These are phyloP conservation scores for Laupala kohalensis DNA, from an alignment of 1,140 invertebrate species.

Conservation along the genomic window DNA sequence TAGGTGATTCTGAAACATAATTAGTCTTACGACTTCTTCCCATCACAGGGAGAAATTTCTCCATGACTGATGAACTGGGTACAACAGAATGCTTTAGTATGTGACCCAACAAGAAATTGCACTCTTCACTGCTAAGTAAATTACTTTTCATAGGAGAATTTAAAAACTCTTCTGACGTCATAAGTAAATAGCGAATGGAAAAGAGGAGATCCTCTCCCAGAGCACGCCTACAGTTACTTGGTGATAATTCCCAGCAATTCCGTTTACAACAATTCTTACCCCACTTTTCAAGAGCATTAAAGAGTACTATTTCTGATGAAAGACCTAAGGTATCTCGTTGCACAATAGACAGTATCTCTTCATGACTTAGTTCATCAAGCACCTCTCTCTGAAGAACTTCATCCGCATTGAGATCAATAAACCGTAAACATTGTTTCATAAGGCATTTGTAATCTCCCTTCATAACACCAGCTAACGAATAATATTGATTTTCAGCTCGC, in stretches of 20 bases:
- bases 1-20: not conserved
- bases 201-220: constrained; percentile 46
- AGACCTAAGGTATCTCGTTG: constrained; percentile 43
- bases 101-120: constrained; percentile 19
- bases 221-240: constrained; percentile 42
- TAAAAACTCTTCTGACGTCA: constrained; percentile 44
- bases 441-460: constrained; percentile 36
- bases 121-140: constrained; percentile 27
- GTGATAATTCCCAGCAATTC: constrained; percentile 42
- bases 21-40: not conserved
- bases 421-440: constrained; percentile 41
- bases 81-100: constrained; percentile 10
- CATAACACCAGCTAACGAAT: constrained; percentile 29
- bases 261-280: constrained; percentile 49
- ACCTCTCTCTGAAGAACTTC: constrained; percentile 44
- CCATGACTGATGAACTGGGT: not conserved
- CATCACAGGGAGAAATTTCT: not conserved
- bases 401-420: constrained; percentile 46
- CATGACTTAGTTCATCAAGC: constrained; percentile 46
- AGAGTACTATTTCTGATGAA: constrained; percentile 38
- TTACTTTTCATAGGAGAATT: constrained; percentile 29
- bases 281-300: constrained; percentile 48
- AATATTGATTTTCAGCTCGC: constrained; percentile 27
- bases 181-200: constrained; percentile 47
- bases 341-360: constrained; percentile 43